phyloP scores from a whole-genome alignment of 2,797 vertebrate species.

The Pseudotriccus pelzelni region DNA sequence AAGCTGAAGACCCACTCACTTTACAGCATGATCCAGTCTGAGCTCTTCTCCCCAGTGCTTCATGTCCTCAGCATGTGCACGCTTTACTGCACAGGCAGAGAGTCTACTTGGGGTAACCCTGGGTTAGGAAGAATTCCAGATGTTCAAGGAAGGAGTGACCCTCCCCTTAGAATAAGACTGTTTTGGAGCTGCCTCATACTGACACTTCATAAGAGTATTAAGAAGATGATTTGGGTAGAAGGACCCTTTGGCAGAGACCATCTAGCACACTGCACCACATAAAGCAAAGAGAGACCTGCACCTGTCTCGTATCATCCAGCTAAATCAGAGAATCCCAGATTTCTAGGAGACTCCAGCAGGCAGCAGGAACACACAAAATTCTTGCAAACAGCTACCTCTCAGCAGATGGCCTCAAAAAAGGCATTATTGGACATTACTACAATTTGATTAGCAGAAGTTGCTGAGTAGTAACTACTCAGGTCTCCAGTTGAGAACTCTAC shows the following conservation, averaged over 20 bases:
- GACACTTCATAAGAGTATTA: not conserved
- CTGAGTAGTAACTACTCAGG: not conserved
- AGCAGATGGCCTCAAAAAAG: not conserved
- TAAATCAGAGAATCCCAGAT: not conserved
- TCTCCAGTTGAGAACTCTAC: not conserved
- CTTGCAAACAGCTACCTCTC: not conserved
- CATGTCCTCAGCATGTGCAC: rapidly evolving
- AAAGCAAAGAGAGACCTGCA: not conserved
- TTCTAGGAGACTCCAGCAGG: not conserved
- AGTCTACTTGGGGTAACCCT: rapidly evolving
- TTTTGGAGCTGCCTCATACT: not conserved
- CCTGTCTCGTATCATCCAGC: not conserved
- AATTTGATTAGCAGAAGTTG: not conserved
- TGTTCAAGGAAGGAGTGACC: not conserved
- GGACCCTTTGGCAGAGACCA: not conserved
- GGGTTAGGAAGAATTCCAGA: not conserved
- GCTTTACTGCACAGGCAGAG: not conserved
- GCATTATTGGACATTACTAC: not conserved
- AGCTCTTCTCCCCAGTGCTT: not conserved
- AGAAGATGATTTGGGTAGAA: not conserved
- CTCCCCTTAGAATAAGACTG: not conserved
- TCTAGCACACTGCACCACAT: not conserved
- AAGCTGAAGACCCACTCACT: not conserved
- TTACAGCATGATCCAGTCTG: not conserved
- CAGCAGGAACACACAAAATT: not conserved